Evolutionary conservation across 2,797 vertebrate genomes (phyloP).

Genomic region (Paratrypauchen microcephalus): DNA sequence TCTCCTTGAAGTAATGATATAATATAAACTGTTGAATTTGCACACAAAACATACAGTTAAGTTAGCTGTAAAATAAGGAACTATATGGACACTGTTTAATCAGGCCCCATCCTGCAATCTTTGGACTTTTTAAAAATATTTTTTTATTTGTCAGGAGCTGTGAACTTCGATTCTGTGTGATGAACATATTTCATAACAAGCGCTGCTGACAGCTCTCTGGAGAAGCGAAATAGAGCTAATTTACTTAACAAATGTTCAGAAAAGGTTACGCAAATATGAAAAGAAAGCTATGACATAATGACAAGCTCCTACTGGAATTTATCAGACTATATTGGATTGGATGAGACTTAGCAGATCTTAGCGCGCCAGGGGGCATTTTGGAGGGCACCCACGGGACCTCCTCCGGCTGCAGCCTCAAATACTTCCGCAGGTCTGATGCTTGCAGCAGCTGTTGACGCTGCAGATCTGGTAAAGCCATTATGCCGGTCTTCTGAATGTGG

Average conservation of each 20-base stretch:
- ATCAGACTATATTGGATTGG: constrained; percentile 37
- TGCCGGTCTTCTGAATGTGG: constrained; percentile 37
- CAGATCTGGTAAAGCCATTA: constrained; percentile 70
- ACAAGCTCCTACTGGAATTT: background rate
- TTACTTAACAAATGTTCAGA: background rate
- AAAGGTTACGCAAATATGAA: background rate
- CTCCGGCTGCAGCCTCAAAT: constrained; percentile 38
- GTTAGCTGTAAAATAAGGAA: too few relatives aligned
- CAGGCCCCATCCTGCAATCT: too few relatives aligned
- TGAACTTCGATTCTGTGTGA: background rate
- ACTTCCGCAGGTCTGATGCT: constrained; percentile 58
- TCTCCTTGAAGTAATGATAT: too few relatives aligned
- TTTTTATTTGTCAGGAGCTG: background rate
- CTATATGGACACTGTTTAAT: too few relatives aligned
- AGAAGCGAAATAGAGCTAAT: background rate
- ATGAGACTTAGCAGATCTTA: constrained; percentile 38
- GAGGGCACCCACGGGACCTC: constrained; percentile 43
- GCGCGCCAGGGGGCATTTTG: constrained; percentile 28
- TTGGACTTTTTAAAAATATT: too few relatives aligned
- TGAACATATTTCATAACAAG: background rate
- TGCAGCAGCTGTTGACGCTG: constrained; percentile 67
- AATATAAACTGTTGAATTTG: too few relatives aligned
- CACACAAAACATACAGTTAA: too few relatives aligned
- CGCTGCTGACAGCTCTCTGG: background rate
- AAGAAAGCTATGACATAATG: constrained; percentile 2